Percentiles rank a stretch among this genome's conserved stretches.
Evolutionary conservation across 2,888 invertebrate genomes (phyloP).

Genomic region (Seira ritae): DNA sequence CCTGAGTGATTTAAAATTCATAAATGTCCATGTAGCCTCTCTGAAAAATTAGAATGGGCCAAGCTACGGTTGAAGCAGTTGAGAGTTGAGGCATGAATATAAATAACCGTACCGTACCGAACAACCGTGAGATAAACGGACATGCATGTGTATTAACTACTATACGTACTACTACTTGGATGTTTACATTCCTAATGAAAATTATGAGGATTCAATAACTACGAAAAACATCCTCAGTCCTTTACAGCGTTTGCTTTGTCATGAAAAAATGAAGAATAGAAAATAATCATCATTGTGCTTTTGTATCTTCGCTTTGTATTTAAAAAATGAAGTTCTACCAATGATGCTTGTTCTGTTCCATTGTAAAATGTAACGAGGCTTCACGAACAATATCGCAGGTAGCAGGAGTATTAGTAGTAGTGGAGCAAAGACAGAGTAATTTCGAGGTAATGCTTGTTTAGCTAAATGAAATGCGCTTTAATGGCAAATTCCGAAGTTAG

Average conservation of each 20-base stretch:
- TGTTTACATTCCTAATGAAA: constrained; percentile 14
- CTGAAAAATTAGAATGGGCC: constrained; percentile 36
- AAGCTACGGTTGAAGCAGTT: neutral
- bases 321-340: no score
- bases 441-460: constrained; percentile 1
- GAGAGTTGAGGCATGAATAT: neutral
- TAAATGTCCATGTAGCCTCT: constrained; percentile 44
- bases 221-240: neutral
- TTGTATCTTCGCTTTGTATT: neutral
- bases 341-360: no score
- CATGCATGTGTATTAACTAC: neutral
- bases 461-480: constrained; percentile 3
- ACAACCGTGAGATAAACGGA: constrained; percentile 1
- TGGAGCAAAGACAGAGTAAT: neutral
- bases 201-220: constrained; percentile 2
- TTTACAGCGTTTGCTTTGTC: neutral
- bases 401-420: no score
- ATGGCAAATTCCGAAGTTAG: neutral
- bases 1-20: constrained; percentile 62
- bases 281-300: neutral
- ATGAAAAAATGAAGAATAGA: neutral
- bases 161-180: neutral
- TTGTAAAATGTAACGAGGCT: no score
- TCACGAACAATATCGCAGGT: neutral
- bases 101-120: constrained; percentile 8